Evolutionary conservation across 2,113 vertebrate genomes (phyloP), one percentile per base, ranked within the genome.

Genomic region (Sinocyclocheilus maitianheensis): DNA sequence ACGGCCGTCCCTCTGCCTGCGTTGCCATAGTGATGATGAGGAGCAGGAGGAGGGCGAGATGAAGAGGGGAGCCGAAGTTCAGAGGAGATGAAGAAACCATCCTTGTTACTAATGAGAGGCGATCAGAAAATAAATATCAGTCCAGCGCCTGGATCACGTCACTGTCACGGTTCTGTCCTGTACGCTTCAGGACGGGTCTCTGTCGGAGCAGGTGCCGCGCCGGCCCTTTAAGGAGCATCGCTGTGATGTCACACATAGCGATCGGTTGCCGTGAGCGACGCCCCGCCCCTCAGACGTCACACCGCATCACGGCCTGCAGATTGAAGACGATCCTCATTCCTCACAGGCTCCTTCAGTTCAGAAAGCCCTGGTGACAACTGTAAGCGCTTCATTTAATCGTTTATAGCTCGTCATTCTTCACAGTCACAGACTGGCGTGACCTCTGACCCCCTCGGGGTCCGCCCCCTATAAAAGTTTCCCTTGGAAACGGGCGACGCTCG

Each of bases 231-330:
- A 90, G 88, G 67, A 16, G 18, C n/a, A 55, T 62, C 20, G 13
- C 51, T 71, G 72, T 91, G 88, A 91, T 67, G 88, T 91, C 90
- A 90, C 89, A 85, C 88, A 90, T 90, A 85, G 87, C 84, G 62
- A 4, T 26, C 12, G 6, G 84, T 88, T 24, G 67, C 87, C 78
- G 77, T 4, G 40, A 72, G 90, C 74, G 51, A 90, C 72, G 13
- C 13, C 63, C 24, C 40, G 48, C 43, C 58, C 40, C 16, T 20
- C 53, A 40, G 65, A 83, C 81, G 48, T 55, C 81, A 37, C 37
- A 5, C 37, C 1, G 4, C 4, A 37, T 37, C 37, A 60, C 18
- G 24, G 71, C 34, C 37, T 74, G 14, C 34, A 46, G 0, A 74
- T 5, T 14, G 60, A 63, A 24, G 3, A 12, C 14, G 69, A 37